phyloP scores from a whole-genome alignment of 1,140 invertebrate genomes.

The Drosophila kepulauana region DNA sequence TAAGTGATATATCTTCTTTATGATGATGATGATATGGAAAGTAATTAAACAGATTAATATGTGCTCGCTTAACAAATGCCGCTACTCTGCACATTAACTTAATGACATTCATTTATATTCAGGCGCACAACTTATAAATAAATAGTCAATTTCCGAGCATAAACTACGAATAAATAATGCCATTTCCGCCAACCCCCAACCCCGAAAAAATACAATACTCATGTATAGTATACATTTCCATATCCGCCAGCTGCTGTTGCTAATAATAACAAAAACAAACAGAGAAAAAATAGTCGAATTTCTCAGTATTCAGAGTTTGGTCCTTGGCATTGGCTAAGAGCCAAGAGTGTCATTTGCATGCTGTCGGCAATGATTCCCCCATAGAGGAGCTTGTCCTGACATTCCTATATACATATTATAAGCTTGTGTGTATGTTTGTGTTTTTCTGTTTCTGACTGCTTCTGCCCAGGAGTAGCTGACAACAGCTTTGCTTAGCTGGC shows the following conservation, averaged over 20 bases:
- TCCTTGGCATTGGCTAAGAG: constrained; percentile 22
- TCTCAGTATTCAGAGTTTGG: constrained; percentile 2
- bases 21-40: background rate
- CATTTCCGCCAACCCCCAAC: constrained; percentile 19
- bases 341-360: constrained; percentile 45
- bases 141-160: constrained; percentile 62
- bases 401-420: background rate
- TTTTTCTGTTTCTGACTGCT: constrained; percentile 25
- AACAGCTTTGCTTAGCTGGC: constrained; percentile 8
- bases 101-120: constrained; percentile 59
- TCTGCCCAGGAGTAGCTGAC: constrained; percentile 12
- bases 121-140: constrained; percentile 60
- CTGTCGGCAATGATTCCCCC: constrained; percentile 22
- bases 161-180: constrained; percentile 32
- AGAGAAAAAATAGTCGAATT: background rate
- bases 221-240: background rate
- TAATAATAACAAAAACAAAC: constrained; percentile 1
- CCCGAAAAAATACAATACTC: background rate
- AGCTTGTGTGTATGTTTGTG: background rate
- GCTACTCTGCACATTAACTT: constrained; percentile 32
- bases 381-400: constrained; percentile 5
- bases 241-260: background rate
- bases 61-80: constrained; percentile 12
- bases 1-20: background rate
- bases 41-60: constrained; percentile 9